A percentile compares a stretch with the other conserved stretches of the same genome.
Evolutionary conservation across 2,888 invertebrate genomes (phyloP).

Genomic region (Dorcus parallelipipedus): DNA sequence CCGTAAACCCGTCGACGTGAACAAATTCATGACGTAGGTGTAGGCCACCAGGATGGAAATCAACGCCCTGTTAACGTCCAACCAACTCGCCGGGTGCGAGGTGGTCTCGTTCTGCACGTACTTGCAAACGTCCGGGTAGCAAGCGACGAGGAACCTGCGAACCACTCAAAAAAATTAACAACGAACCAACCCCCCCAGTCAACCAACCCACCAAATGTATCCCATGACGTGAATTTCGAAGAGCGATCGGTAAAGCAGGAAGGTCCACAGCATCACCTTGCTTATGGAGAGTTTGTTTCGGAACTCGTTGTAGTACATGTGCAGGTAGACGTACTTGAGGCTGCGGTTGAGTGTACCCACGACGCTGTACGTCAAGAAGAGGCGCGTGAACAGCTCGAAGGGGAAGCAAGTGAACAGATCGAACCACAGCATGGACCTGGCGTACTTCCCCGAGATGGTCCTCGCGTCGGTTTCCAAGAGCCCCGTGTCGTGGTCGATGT

Average conservation of each 20-base stretch:
- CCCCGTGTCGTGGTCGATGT: constrained; percentile 13
- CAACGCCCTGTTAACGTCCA: background rate
- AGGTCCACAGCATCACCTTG: constrained; percentile 12
- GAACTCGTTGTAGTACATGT: constrained; percentile 6
- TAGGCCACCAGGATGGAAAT: constrained; percentile 16
- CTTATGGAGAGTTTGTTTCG: constrained; percentile 8
- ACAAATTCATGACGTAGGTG: constrained; percentile 16
- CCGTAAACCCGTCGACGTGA: constrained; percentile 16
- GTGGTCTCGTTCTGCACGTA: background rate
- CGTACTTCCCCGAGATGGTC: constrained; percentile 4
- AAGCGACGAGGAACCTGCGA: background rate
- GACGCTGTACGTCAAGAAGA: background rate
- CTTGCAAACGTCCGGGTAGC: background rate
- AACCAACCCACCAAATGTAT: constrained; percentile 7
- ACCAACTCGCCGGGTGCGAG: background rate
- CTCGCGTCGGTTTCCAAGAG: constrained; percentile 4
- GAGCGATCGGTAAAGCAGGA: constrained; percentile 33
- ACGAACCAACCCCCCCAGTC: background rate
- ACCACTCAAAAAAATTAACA: background rate
- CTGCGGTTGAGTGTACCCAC: constrained; percentile 5
- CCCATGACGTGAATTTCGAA: constrained; percentile 11
- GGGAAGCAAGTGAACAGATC: constrained; percentile 13
- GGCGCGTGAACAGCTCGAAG: constrained; percentile 1
- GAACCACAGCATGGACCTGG: constrained; percentile 12
- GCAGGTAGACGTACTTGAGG: constrained; percentile 8